These are phyloP conservation scores for Sciurus carolinensis DNA, from an alignment of 2,797 vertebrate genomes.

Conservation along the genomic window DNA sequence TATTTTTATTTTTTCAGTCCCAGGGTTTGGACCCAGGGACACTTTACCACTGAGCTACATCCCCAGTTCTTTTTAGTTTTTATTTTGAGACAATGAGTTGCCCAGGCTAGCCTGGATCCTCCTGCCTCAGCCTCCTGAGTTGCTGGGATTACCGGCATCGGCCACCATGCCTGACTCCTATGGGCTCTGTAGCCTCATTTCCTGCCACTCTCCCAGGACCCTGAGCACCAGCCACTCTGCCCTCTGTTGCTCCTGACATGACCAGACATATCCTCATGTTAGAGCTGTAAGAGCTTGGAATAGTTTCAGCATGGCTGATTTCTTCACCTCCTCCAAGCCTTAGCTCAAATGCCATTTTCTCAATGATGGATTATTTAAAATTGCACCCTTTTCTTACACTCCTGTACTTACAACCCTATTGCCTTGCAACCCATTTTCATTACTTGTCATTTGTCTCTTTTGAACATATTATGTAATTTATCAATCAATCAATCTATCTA, in stretches of 20 bases:
- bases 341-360: slow-evolving; percentile 45
- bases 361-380: slow-evolving; percentile 48
- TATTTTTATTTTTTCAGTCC: no score
- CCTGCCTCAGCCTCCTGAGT: no score
- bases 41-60: no score
- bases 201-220: not conserved
- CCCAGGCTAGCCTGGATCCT: no score
- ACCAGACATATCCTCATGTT: not conserved
- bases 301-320: not conserved
- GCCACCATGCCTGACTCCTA: no score
- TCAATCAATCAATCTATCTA: not conserved
- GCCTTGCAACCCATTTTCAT: not conserved
- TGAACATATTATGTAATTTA: not conserved
- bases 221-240: not conserved
- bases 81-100: no score
- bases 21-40: no score
- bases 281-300: not conserved
- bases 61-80: no score
- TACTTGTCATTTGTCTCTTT: slow-evolving; percentile 45
- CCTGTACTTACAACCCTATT: not conserved
- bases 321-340: not conserved
- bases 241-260: not conserved
- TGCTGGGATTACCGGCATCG: no score
- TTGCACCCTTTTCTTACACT: not conserved
- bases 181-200: not conserved